Evolutionary conservation across 2,888 invertebrate species (phyloP).

Genomic region (Glyphotaelius pellucidus): DNA sequence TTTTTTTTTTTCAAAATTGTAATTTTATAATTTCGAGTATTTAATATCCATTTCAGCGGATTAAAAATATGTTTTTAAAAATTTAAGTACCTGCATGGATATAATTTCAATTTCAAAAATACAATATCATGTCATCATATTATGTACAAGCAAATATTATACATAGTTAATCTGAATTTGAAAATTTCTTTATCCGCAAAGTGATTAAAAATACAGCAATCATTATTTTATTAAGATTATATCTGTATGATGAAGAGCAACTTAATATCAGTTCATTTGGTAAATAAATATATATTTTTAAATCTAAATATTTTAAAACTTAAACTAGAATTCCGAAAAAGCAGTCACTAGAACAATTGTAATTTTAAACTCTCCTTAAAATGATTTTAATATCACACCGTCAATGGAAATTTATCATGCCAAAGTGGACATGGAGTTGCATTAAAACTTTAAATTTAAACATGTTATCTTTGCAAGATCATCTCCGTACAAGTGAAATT

Average conservation of each 20-base stretch:
- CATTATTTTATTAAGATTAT: not conserved
- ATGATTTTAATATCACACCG: not conserved
- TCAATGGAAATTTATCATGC: not conserved
- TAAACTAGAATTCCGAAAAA: not conserved
- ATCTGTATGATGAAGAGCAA: not conserved
- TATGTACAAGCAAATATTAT: not conserved
- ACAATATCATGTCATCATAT: not conserved
- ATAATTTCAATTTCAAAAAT: not conserved
- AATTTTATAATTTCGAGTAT: not conserved
- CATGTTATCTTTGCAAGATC: not conserved
- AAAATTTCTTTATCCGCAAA: not conserved
- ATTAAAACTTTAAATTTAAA: not conserved
- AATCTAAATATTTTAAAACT: not conserved
- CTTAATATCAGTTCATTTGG: not conserved
- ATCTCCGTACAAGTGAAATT: not conserved
- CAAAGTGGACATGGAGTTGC: not conserved
- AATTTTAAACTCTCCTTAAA: not conserved
- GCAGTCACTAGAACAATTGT: not conserved
- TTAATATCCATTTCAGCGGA: not conserved
- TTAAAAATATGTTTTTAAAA: not conserved
- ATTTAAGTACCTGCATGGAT: not conserved
- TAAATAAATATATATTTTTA: not conserved
- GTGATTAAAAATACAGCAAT: not conserved
- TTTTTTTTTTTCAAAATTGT: not conserved
- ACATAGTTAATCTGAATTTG: not conserved